phyloP scores from a whole-genome alignment of 2,888 invertebrate genomes.

The Urechis unicinctus region DNA sequence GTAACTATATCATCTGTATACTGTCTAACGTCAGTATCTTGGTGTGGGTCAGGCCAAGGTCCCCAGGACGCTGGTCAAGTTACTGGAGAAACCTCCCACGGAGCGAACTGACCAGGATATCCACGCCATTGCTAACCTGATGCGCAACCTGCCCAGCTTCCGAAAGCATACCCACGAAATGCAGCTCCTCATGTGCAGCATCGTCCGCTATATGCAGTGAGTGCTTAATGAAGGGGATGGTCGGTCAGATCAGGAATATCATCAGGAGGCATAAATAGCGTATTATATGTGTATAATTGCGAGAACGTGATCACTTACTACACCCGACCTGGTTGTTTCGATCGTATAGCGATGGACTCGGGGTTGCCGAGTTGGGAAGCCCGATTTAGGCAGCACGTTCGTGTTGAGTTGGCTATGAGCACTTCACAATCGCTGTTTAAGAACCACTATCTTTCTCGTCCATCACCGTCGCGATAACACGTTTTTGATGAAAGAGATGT shows the following conservation, averaged over 20 bases:
- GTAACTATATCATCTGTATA: too few relatives aligned
- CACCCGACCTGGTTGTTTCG: too few relatives aligned
- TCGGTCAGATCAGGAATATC: background rate
- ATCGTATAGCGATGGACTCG: too few relatives aligned
- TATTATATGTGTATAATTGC: background rate
- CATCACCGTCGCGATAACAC: too few relatives aligned
- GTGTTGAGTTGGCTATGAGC: too few relatives aligned
- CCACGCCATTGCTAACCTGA: slow-evolving; percentile 9
- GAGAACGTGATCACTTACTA: too few relatives aligned
- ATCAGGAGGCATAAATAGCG: background rate
- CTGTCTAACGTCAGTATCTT: too few relatives aligned
- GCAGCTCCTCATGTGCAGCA: slow-evolving; percentile 20
- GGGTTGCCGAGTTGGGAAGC: too few relatives aligned
- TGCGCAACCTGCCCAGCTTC: slow-evolving; percentile 16
- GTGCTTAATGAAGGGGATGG: background rate
- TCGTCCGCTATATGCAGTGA: slow-evolving; percentile 23
- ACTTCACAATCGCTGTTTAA: too few relatives aligned
- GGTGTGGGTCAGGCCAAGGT: slow-evolving; percentile 5
- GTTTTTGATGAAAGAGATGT: too few relatives aligned
- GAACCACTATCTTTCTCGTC: too few relatives aligned
- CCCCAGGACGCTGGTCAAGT: background rate
- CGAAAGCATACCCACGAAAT: slow-evolving; percentile 22
- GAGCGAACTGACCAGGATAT: slow-evolving; percentile 16
- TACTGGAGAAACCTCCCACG: slow-evolving; percentile 17
- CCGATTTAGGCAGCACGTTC: too few relatives aligned